Base-by-base conservation (phyloP, 2,113 vertebrate species). In the Oreochromis niloticus region DNA sequence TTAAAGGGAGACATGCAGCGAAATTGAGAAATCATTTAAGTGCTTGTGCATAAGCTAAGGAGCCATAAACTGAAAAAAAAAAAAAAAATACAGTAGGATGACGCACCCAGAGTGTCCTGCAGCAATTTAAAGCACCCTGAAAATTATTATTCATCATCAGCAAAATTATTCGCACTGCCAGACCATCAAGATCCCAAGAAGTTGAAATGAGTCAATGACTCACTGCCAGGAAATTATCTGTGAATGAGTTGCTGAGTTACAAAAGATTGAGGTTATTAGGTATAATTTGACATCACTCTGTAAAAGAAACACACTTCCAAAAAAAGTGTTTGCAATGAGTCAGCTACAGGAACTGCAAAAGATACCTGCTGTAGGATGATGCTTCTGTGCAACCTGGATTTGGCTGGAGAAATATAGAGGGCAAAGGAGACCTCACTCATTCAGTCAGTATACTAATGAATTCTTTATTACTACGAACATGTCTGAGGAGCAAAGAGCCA, bases 381-480 rank as follows among this genome's bases (percentile, higher is more conserved):
- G 50, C 43, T 55, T 19, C 36, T 30, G 68, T 48, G 32, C 22
- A 54, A 78, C 13, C 54, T 30, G 34, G 6, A 85, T 6, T 14
- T 41, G 66, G 9, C 41, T 27, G 22, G 6, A 59, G 13, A 66
- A 57, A 56, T 9, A 78, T 5, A 82, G 79, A 84, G 14, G 80
- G 63, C 54, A 71, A 27, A 82, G n/a, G 39, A 63, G 50, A 59
- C 22, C 6, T 79, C 41, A 34, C 32, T 54, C 82, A 56, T 59
- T 82, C 79, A 79, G 19, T 17, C 19, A 80, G 8, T 4, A 46
- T 1, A 82, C 63, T 12, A 22, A 86, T 91, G 14, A 91, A 90
- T 89, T 83, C 61, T 92, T 92, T 56, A 93, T 88, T 9, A 63
- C 55, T 55, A 4, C 13, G 46, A 79, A 83, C 36, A 50, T 61